These are phyloP conservation scores for Mustela lutreola DNA, from an alignment of 2,113 vertebrate genomes.

Conservation along the genomic window DNA sequence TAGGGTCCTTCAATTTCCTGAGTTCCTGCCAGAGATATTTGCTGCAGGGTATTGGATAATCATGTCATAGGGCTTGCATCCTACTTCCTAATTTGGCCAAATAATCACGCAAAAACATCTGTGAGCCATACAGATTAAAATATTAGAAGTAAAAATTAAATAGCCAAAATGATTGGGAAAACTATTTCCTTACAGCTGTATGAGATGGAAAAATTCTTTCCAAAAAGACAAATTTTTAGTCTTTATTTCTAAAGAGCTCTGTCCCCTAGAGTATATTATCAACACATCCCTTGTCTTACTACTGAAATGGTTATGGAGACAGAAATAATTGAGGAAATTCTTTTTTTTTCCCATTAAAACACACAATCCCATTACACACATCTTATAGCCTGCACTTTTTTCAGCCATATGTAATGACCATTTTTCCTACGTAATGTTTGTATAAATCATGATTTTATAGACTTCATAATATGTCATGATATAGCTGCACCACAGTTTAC, in stretches of 20 bases:
- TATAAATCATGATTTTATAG: neutral
- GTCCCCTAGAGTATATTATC: neutral
- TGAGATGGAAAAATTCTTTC: neutral
- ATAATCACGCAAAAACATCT: neutral
- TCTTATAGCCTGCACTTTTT: neutral
- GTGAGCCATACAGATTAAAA: neutral
- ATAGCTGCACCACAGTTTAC: neutral
- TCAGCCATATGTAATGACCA: neutral
- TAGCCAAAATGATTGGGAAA: neutral
- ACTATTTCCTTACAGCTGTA: neutral
- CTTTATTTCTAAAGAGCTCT: constrained; percentile 14
- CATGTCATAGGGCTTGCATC: neutral
- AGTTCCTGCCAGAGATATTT: neutral
- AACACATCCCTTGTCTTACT: neutral
- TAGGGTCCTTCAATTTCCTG: neutral
- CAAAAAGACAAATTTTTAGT: neutral
- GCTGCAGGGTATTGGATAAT: neutral
- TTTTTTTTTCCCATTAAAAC: constrained; percentile 34
- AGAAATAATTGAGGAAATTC: neutral
- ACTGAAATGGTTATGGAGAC: neutral
- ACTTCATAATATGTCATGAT: neutral
- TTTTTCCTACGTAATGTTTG: constrained; percentile 15
- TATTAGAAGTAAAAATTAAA: neutral
- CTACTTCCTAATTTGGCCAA: constrained; percentile 4
- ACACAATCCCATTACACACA: neutral